A percentile compares a stretch with the other conserved stretches of the same genome.
phyloP scores from a whole-genome alignment of 2,888 invertebrate genomes.

The Emmelina monodactyla region DNA sequence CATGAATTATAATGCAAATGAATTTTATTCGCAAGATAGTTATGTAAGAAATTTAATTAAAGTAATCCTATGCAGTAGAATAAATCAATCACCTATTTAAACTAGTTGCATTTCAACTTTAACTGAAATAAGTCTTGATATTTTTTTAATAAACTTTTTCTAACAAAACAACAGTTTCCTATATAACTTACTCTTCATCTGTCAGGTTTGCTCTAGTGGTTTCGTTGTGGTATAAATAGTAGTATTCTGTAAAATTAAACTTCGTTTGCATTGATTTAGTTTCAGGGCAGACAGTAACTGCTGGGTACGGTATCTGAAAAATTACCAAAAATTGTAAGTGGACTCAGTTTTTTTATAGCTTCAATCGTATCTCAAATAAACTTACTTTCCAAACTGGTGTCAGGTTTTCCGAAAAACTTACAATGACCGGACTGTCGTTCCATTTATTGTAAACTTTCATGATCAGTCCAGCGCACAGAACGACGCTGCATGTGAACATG shows the following conservation, averaged over 20 bases:
- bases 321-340: background rate
- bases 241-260: constrained; percentile 71
- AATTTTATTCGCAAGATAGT: no score
- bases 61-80: no score
- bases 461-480: constrained; percentile 24
- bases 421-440: constrained; percentile 31
- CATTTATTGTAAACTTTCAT: constrained; percentile 29
- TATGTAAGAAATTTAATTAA: no score
- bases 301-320: constrained; percentile 69
- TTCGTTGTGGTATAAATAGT: constrained; percentile 34
- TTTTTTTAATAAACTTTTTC: no score
- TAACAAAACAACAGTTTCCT: no score
- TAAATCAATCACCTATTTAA: no score
- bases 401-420: constrained; percentile 27
- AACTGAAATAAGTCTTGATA: no score
- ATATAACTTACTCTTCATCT: constrained; percentile 64
- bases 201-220: constrained; percentile 38
- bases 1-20: no score
- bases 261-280: constrained; percentile 70
- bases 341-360: background rate
- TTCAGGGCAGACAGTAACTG: constrained; percentile 72
- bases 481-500: constrained; percentile 24
- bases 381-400: constrained; percentile 26
- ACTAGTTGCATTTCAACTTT: no score
- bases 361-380: background rate